phyloP scores from a whole-genome alignment of 2,888 invertebrate genomes.

The Sicus ferrugineus region DNA sequence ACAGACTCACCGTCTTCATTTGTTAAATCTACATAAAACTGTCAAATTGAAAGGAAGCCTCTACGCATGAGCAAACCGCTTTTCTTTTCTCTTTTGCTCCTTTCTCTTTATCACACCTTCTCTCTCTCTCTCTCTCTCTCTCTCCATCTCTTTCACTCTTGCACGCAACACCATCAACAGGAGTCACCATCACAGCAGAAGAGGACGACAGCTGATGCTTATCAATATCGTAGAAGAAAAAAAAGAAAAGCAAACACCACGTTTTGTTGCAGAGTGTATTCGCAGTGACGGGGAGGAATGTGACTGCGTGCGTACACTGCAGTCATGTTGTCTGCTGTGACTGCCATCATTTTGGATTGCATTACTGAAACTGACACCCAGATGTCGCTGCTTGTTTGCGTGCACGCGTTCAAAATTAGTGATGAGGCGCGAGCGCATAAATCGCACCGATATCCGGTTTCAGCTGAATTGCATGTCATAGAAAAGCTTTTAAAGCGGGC shows the following conservation, averaged over 20 bases:
- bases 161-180: background rate
- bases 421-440: slow-evolving; percentile 6
- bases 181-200: background rate
- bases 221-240: background rate
- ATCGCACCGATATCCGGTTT: background rate
- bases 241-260: background rate
- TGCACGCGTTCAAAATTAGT: slow-evolving; percentile 18
- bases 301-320: background rate
- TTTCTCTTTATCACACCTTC: too few relatives aligned
- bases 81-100: background rate
- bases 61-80: background rate
- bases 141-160: too few relatives aligned
- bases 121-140: too few relatives aligned
- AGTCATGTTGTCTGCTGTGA: slow-evolving; percentile 3
- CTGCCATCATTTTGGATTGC: slow-evolving; percentile 26
- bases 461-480: background rate
- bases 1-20: background rate
- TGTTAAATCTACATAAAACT: slow-evolving; percentile 3
- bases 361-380: slow-evolving; percentile 27
- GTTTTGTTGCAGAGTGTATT: too few relatives aligned
- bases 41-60: background rate
- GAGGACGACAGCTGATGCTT: background rate
- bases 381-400: slow-evolving; percentile 27
- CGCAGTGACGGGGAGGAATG: background rate
- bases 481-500: background rate